A percentile compares a stretch with the other conserved stretches of the same genome.
Conservation (phyloP, 2,888 invertebrate species). For the Xanthorhoe designata region DNA sequence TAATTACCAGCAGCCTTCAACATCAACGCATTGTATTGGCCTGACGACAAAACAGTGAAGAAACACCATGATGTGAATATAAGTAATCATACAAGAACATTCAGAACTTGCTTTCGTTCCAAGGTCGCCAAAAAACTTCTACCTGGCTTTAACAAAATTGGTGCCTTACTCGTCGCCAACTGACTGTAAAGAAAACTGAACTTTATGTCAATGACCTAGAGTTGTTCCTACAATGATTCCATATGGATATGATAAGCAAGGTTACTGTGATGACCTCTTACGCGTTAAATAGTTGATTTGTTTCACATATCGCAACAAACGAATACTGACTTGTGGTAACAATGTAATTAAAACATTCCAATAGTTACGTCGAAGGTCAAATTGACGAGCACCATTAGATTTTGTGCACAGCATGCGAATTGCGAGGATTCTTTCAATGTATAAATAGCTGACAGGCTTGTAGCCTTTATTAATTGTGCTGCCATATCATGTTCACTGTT, state of each 20-base stretch:
- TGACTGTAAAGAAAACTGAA: conserved; percentile 45
- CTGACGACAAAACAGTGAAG: conserved; percentile 12
- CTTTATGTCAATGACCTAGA: conserved; percentile 47
- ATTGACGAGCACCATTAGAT: neutral
- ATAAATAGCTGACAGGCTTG: conserved; percentile 5
- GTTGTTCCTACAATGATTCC: conserved; percentile 38
- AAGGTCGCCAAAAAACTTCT: conserved; percentile 61
- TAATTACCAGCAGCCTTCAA: conserved; percentile 27
- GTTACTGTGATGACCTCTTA: conserved; percentile 56
- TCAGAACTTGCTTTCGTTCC: conserved; percentile 52
- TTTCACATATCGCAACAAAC: conserved; percentile 43
- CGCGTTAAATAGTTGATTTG: conserved; percentile 51
- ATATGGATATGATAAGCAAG: conserved; percentile 49
- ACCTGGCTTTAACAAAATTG: conserved; percentile 55
- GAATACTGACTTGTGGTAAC: conserved; percentile 26
- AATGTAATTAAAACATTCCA: conserved; percentile 8
- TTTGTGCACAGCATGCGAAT: neutral
- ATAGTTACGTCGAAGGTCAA: conserved; percentile 2
- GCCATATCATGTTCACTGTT: conserved; percentile 15
- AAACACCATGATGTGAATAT: conserved; percentile 49
- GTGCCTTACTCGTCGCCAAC: conserved; percentile 48
- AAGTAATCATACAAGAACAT: conserved; percentile 50
- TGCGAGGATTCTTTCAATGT: neutral
- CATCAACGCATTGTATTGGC: conserved; percentile 15
- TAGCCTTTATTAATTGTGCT: conserved; percentile 8